phyloP scores from a whole-genome alignment of 2,888 invertebrate species.

The Toxonevra muliebris region DNA sequence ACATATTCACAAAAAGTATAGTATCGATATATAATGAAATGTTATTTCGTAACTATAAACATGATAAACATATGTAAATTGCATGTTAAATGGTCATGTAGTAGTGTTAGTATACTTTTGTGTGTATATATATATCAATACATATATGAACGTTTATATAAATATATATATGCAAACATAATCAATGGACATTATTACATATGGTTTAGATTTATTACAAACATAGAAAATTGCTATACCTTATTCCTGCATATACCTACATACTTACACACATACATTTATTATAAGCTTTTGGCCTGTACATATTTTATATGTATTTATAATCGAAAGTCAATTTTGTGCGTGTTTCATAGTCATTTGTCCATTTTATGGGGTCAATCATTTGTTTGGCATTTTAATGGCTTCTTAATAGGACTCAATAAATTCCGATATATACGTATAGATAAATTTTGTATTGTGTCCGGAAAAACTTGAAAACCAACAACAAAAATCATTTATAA shows the following conservation, averaged over 20 bases:
- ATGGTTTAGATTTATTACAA: too few relatives aligned
- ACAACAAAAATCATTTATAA: too few relatives aligned
- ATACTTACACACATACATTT: not conserved
- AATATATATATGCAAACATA: not conserved
- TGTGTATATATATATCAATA: not conserved
- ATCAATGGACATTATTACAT: too few relatives aligned
- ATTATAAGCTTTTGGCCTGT: too few relatives aligned
- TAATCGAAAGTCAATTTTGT: slow-evolving; percentile 23
- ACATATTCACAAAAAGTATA: too few relatives aligned
- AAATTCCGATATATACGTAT: slow-evolving; percentile 16
- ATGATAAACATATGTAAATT: not conserved
- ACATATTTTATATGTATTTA: not conserved
- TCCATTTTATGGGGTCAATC: slow-evolving; percentile 40
- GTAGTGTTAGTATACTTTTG: not conserved
- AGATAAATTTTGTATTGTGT: slow-evolving; percentile 1
- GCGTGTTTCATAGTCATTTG: slow-evolving; percentile 36
- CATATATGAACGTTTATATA: not conserved
- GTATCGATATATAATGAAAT: too few relatives aligned
- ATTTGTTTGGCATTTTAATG: slow-evolving; percentile 43
- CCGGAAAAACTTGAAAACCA: too few relatives aligned
- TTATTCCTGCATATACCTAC: slow-evolving; percentile 14
- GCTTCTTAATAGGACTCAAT: slow-evolving; percentile 35
- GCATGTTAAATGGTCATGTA: not conserved
- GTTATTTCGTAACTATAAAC: too few relatives aligned
- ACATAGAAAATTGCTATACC: too few relatives aligned